Evolutionary conservation across 2,888 invertebrate genomes (phyloP), one percentile per base, ranked within the genome.

Genomic region (Melanostoma mellinum): DNA sequence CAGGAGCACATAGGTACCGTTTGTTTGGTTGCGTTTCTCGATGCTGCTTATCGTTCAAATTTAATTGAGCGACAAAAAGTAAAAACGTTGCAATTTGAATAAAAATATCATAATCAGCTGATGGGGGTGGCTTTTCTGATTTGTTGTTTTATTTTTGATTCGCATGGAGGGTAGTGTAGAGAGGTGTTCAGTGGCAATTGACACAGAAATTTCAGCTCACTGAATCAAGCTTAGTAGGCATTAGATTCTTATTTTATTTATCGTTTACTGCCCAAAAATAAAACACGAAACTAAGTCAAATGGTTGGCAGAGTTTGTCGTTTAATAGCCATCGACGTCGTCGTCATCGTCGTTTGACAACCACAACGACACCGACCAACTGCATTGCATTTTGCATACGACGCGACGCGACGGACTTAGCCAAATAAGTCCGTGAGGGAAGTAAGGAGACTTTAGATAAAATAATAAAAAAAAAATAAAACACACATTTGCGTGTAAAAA

Each of bases 61-160:
- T 81, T 72, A 81, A 76, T 81, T 76, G 81, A 81, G 76, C 81
- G 81, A 81, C 81, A 81, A 81, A 76, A 40, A 76, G 81, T 58
- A 60, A 81, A 76, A 81, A 61, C 67, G 67, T 61, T 67, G 52
- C 71, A 36, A 81, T 81, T 81, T 81, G 81, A 76, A 81, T 81
- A 81, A 67, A 76, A 76, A 77, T 81, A 76, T 76, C 76, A 76
- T 81, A 81, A 81, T 81, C 81, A 81, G 76, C 76, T 67, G 2
- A 20, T 33, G 72, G 30, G 35, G 53, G 53, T 53, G 72, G 61
- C 8, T 30, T n/a, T 20, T 20, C 10, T 4, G 10, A 36, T 20
- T 32, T 46, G 20, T 20, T 20, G 56, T 32, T 33, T 35, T 36
- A 33, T 5, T 72, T 1, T 36, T 61, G 32, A 32, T n/a, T 35